Evolutionary conservation across 2,888 invertebrate species (phyloP), one percentile per base, ranked within the genome.

Genomic region (Xestia sexstrigata): DNA sequence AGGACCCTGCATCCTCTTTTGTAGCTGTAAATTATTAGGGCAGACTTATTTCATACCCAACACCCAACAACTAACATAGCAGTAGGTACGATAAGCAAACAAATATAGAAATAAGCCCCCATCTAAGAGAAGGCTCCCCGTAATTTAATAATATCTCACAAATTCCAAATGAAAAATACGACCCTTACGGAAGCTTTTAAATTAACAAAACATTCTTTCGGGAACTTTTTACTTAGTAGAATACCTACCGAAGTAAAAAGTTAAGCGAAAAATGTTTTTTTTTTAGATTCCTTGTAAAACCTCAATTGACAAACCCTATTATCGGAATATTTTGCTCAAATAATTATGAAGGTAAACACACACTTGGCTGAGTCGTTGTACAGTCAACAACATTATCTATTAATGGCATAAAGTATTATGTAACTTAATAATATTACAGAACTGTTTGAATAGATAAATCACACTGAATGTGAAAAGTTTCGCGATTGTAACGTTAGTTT

Each of bases 151-250:
- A 66, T 39, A 60, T 70, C 13, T n/a, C 58, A 52, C 35, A 73
- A 70, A 83, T 78, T 78, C n/a, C 58, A 78, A 82, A 82, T 70
- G 77, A 68, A 71, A 76, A 82, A 68, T 60, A 66, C 55, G 68
- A 76, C 66, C 60, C 47, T 55, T 42, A 62, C 39, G 70, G 58
- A 70, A 70, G 49, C 70, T 74, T 82, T 63, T 69, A 63, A 79
- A 83, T 78, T 68, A 82, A 70, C 62, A 65, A 82, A 82, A 83
- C 68, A 83, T 74, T 74, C 67, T 78, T 82, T 62, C 58, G 17
- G 9, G 30, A 82, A 81, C 82, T 72, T 81, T 81, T 77, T 66
- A 77, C 78, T 82, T 68, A 66, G 30, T 39, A 45, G 47, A 74
- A 30, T 69, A 66, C 20, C 23, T 67, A 73, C 23, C 9, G 63